Evolutionary conservation across 2,888 invertebrate species (phyloP), one percentile per base, ranked within the genome.

Genomic region (Drosophila limbata): DNA sequence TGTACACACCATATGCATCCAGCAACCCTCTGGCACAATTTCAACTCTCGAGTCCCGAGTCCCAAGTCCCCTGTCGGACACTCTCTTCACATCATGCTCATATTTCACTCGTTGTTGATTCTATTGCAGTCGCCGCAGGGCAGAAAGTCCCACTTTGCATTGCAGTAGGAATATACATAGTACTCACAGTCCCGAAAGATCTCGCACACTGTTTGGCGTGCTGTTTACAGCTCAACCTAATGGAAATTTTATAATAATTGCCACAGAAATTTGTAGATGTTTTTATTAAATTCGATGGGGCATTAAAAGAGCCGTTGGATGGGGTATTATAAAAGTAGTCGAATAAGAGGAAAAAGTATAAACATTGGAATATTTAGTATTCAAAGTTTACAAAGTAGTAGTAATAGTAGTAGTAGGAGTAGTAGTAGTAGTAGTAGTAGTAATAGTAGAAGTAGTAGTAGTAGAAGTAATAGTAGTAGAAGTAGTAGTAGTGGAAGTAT

Each of bases 1-100:
- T 9, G 28, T 28, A 45, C 4, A 9, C 11, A 68, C 67, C 57
- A 53, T 40, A 56, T 25, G 48, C 52, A 37, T 39, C 40, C 53
- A 59, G 31, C 74, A 69, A 74, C 73, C 74, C 69, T 63, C 74
- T 72, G 73, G 51, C 73, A 72, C 66, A 65, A 13, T 61, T 51
- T 13, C 4, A 13, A 35, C 4, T 37, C 2, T 37, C n/a, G n/a
- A 37, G 37, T n/a, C n/a, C n/a, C n/a, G n/a, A n/a, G n/a, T 37
- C 2, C n/a, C n/a, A 6, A 37, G 37, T n/a, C n/a, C 37, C 35
- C 6, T 6, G n/a, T 37, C 17, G 40, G 15, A 39, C 47, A 35
- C 63, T 64, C 63, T 64, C 63, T 40, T 63, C 63, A 59, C 66
- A 37, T 40, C 66, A 37, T 45, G 28, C 71, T 71, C 73, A 55